Base-by-base conservation (phyloP, 30 jellyfish, hydroid and myxozoan genomes). In the Turritopsis dohrnii region DNA sequence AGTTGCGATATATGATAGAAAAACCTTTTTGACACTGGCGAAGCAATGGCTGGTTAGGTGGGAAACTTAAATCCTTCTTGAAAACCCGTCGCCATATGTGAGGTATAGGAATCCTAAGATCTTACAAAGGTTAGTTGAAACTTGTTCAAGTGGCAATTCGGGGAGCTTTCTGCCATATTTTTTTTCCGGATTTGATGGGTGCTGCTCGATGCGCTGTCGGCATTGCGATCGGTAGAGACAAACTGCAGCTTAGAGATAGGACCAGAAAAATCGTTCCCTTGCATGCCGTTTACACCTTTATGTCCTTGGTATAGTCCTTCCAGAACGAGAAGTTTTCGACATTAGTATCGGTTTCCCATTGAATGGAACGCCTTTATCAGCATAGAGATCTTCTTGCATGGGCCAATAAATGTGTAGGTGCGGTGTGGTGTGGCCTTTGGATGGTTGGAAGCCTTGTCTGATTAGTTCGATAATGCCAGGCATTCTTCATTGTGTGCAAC, bases 231-330 rank as follows among this genome's bases (percentile, higher is more conserved):
- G 29, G 85, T 16, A 20, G 88, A 65, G 27, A 22, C 75, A 80
- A 29, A 84, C 72, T 18, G 89, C 90, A 76, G 85, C 85, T 24
- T n/a, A n/a, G n/a, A n/a, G n/a, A n/a, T n/a, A n/a, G n/a, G n/a
- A n/a, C n/a, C n/a, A n/a, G n/a, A n/a, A 52, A 71, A 18, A 84
- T 60, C 13, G 84, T 90, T 41, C 90, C 86, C 92, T 90, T n/a
- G n/a, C n/a, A n/a, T n/a, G n/a, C n/a, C n/a, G n/a, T n/a, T n/a
- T n/a, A n/a, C n/a, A n/a, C n/a, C n/a, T n/a, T n/a, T n/a, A n/a
- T n/a, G n/a, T n/a, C n/a, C n/a, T n/a, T n/a, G n/a, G n/a, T n/a
- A n/a, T n/a, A n/a, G n/a, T n/a, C n/a, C n/a, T n/a, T n/a, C n/a
- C n/a, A n/a, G n/a, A n/a, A n/a, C n/a, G n/a, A n/a, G n/a, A n/a